These are phyloP conservation scores for Silvanus unidentatus DNA, from an alignment of 2,888 invertebrate genomes.

Conservation along the genomic window DNA sequence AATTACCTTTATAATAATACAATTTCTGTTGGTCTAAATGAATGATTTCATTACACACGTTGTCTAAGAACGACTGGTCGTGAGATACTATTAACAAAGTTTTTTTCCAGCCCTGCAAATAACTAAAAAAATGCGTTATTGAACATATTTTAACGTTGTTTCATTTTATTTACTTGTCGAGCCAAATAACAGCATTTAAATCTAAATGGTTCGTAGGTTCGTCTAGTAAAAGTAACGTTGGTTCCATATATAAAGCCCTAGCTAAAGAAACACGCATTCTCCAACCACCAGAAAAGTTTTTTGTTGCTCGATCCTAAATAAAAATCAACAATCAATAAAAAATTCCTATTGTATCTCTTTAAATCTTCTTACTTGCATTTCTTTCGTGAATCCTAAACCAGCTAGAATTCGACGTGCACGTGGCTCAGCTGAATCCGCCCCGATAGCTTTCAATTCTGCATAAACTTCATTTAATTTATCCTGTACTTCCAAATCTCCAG, in stretches of 20 bases:
- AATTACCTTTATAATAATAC: conserved; percentile 96
- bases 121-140: conserved; percentile 63
- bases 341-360: neutral
- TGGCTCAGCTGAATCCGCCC: conserved; percentile 97
- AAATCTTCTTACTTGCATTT: conserved; percentile 60
- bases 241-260: conserved; percentile 93
- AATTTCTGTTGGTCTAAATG: conserved; percentile 93
- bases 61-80: conserved; percentile 99
- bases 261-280: conserved; percentile 98
- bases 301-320: conserved; percentile 68
- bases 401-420: conserved; percentile 92
- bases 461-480: conserved; percentile 86
- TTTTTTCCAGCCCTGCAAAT: conserved; percentile 98
- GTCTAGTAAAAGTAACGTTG: conserved; percentile 92
- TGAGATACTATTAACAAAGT: conserved; percentile 97
- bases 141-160: conserved; percentile 5
- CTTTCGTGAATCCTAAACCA: conserved; percentile 88
- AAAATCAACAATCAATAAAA: conserved; percentile 3
- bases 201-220: conserved; percentile 99
- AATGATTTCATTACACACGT: conserved; percentile 98
- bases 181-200: conserved; percentile 99
- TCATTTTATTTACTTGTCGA: conserved; percentile 80
- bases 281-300: conserved; percentile 94
- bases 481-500: conserved; percentile 68
- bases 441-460: conserved; percentile 90